A percentile compares a stretch with the other conserved stretches of the same genome.
Evolutionary conservation across 2,113 vertebrate genomes (phyloP).

Genomic region (Cephalopterus ornatus): DNA sequence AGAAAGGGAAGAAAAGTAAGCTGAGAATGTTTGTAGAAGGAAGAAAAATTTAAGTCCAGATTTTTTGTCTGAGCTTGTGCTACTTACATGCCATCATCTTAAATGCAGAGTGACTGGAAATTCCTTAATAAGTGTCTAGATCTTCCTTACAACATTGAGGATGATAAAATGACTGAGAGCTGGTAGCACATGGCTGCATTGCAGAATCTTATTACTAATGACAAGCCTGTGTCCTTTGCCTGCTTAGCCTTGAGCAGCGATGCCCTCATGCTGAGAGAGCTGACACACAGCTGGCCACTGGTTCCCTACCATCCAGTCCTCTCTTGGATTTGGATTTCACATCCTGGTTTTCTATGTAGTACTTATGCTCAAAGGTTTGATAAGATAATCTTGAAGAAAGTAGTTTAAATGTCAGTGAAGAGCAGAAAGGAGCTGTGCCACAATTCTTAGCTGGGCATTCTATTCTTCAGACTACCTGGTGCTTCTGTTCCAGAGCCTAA

Average conservation of each 20-base stretch:
- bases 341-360: background rate
- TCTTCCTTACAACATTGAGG: background rate
- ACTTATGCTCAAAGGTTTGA: background rate
- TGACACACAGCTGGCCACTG: background rate
- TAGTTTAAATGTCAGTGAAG: background rate
- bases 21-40: accelerated
- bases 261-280: background rate
- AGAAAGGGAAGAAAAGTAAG: background rate
- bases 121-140: background rate
- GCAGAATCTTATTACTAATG: background rate
- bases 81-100: background rate
- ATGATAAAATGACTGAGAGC: background rate
- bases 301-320: background rate
- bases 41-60: background rate
- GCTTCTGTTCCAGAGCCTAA: background rate
- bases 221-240: background rate
- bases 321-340: background rate
- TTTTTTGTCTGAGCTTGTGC: background rate
- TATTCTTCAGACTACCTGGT: background rate
- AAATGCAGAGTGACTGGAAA: background rate
- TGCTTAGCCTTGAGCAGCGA: background rate
- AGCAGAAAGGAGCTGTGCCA: background rate
- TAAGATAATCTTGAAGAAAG: background rate
- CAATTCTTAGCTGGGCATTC: background rate
- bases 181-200: background rate